phyloP scores from a whole-genome alignment of 2,113 vertebrate genomes.

The Chloropsis hardwickii region DNA sequence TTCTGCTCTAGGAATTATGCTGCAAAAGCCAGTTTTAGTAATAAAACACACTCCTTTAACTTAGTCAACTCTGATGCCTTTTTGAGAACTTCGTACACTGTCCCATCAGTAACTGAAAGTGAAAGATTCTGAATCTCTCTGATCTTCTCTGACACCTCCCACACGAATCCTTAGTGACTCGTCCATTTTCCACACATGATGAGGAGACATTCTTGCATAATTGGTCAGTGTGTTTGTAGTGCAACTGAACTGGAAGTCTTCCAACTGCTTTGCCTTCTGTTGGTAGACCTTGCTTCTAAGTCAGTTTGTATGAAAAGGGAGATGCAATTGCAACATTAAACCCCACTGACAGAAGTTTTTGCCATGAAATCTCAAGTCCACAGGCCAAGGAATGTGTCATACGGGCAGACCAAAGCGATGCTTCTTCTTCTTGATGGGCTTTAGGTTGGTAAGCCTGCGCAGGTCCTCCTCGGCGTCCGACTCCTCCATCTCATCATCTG shows the following conservation, averaged over 20 bases:
- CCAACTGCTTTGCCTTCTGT: not conserved
- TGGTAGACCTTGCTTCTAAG: constrained; percentile 11
- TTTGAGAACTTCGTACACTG: constrained; percentile 13
- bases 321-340: constrained; percentile 34
- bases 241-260: constrained; percentile 70
- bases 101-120: not conserved
- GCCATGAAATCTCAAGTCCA: not conserved
- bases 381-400: constrained; percentile 73
- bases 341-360: constrained; percentile 32
- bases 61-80: constrained; percentile 31
- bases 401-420: constrained; percentile 93
- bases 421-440: constrained; percentile 91
- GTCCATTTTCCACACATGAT: not conserved
- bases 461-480: constrained; percentile 89
- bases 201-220: constrained; percentile 74
- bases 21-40: constrained; percentile 74
- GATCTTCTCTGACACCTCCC: constrained; percentile 18
- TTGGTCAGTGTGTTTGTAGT: constrained; percentile 76
- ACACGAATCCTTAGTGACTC: not conserved
- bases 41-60: constrained; percentile 65
- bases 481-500: constrained; percentile 97
- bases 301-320: constrained; percentile 53
- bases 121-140: not conserved
- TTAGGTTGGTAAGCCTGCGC: constrained; percentile 83
- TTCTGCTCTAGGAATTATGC: constrained; percentile 70